Percentiles rank a stretch among this genome's conserved stretches.
phyloP scores from a whole-genome alignment of 23 tunicate species.

The Halocynthia aurantium region DNA sequence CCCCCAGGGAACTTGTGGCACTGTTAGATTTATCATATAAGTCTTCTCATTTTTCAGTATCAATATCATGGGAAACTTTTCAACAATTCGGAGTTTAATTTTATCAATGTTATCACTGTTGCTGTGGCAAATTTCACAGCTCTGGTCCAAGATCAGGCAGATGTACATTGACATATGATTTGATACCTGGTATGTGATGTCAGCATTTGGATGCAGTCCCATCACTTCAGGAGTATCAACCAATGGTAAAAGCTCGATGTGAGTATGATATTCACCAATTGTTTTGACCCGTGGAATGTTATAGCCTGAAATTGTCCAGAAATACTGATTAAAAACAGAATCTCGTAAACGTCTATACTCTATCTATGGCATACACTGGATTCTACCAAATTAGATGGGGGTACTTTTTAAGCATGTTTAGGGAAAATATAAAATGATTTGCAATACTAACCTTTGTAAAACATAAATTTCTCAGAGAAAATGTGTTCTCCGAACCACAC shows the following conservation, averaged over 20 bases:
- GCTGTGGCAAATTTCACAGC: no score
- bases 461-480: constrained; percentile 81
- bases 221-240: constrained; percentile 99
- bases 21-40: no score
- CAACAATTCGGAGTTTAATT: no score
- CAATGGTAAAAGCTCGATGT: constrained; percentile 90
- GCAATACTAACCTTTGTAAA: constrained; percentile 65
- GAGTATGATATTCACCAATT: constrained; percentile 67
- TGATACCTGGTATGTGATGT: constrained; percentile 95
- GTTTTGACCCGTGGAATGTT: constrained; percentile 78
- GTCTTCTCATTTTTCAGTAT: no score
- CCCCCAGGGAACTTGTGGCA: no score
- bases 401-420: neutral
- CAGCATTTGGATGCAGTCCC: constrained; percentile 99
- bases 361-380: no score
- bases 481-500: constrained; percentile 99
- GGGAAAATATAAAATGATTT: no score
- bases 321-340: neutral
- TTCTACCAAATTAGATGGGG: no score
- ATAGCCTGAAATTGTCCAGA: constrained; percentile 39
- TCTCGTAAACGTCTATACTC: neutral
- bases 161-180: neutral
- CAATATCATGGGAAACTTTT: no score
- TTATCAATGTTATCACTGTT: no score
- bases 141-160: no score